A percentile compares a stretch with the other conserved stretches of the same genome.
Evolutionary conservation across 2,113 vertebrate species (phyloP).

Genomic region (Chunga burmeisteri): DNA sequence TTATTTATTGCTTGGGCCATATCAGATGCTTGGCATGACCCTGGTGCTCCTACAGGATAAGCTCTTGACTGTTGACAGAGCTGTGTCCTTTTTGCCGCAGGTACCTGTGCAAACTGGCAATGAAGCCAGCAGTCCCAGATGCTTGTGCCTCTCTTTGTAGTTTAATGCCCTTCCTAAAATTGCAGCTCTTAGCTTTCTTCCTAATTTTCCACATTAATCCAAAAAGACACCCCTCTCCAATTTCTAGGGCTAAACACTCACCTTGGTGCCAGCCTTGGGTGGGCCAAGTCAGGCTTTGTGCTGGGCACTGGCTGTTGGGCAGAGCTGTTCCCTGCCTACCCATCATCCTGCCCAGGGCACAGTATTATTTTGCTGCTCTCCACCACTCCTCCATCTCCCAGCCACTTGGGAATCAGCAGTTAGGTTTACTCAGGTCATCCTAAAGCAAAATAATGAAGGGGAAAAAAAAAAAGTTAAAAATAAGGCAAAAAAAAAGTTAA

Average conservation of each 20-base stretch:
- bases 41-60: background rate
- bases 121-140: background rate
- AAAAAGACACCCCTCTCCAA: background rate
- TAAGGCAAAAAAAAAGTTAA: background rate
- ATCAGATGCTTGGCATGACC: background rate
- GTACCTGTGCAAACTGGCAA: background rate
- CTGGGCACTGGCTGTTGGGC: background rate
- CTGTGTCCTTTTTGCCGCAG: accelerated
- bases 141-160: background rate
- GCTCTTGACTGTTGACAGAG: accelerated
- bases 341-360: background rate
- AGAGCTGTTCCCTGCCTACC: background rate
- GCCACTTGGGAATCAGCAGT: background rate
- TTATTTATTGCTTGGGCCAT: background rate
- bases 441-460: background rate
- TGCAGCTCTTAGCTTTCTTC: background rate
- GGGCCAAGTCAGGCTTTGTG: background rate
- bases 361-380: accelerated
- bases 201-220: background rate
- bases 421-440: background rate
- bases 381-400: background rate
- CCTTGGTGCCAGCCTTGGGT: background rate
- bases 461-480: background rate
- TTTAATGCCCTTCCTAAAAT: background rate
- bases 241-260: background rate